Conservation (phyloP, 2,797 vertebrate genomes). For the Notolepis coatsorum region DNA sequence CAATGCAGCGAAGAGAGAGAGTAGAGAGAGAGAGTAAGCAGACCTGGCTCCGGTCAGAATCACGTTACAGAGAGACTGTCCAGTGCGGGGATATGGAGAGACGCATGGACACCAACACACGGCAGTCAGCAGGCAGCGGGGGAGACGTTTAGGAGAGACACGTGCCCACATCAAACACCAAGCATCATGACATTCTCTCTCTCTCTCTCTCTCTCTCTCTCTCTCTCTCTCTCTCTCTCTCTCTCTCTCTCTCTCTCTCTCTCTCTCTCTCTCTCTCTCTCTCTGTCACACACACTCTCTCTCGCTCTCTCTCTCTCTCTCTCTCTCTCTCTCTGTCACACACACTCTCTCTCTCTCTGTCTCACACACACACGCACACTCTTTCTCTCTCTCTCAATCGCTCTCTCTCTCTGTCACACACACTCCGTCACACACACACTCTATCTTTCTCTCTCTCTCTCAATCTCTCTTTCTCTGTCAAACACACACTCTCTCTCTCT, state of each 20-base stretch:
- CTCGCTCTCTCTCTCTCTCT: neutral
- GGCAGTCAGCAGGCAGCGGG: constrained; percentile 34
- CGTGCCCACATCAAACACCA: constrained; percentile 58
- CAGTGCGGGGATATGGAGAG: constrained; percentile 33
- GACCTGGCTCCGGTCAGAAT: constrained; percentile 8
- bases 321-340: neutral
- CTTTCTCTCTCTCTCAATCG: neutral
- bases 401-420: constrained; percentile 22
- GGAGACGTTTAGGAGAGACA: constrained; percentile 37
- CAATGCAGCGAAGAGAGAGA: too few species aligned
- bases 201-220: constrained; percentile 26
- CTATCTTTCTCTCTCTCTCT: constrained; percentile 1
- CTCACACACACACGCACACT: neutral
- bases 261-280: constrained; percentile 1
- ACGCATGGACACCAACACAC: constrained; percentile 25
- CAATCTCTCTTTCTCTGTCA: constrained; percentile 22
- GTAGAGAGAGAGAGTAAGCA: too few species aligned
- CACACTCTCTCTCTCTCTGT: neutral
- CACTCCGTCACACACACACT: constrained; percentile 20
- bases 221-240: neutral
- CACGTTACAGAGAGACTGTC: constrained; percentile 18
- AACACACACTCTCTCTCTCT: constrained; percentile 4
- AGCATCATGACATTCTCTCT: constrained; percentile 41
- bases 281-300: neutral
- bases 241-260: neutral